These are phyloP conservation scores for Elegia similella DNA, from an alignment of 2,888 invertebrate species.

Conservation along the genomic window DNA sequence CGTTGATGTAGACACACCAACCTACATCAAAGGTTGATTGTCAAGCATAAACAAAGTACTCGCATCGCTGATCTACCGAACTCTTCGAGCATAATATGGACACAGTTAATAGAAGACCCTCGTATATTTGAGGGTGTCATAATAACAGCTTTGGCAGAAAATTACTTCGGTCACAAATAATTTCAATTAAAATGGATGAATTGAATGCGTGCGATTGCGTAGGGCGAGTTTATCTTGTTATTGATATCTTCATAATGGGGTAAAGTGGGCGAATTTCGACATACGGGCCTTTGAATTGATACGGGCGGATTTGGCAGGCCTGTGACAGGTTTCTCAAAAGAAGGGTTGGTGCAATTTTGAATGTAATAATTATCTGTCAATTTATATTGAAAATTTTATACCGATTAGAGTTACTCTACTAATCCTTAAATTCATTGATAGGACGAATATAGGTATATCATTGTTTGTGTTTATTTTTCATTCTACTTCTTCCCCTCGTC, in stretches of 20 bases:
- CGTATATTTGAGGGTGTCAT: conserved; percentile 37
- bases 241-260: conserved; percentile 77
- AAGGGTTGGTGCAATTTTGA: conserved; percentile 20
- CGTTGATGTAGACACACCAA: too few species aligned
- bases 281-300: conserved; percentile 71
- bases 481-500: too few species aligned
- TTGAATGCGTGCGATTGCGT: conserved; percentile 54
- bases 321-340: conserved; percentile 61
- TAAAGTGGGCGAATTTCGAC: conserved; percentile 68
- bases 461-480: too few species aligned
- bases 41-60: too few species aligned
- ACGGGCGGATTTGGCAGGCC: conserved; percentile 60
- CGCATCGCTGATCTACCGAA: too few species aligned
- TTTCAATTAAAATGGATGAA: conserved; percentile 65
- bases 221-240: conserved; percentile 66
- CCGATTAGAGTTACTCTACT: too few species aligned
- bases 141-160: conserved; percentile 53
- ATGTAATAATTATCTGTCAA: neutral
- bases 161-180: conserved; percentile 68
- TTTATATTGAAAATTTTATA: too few species aligned
- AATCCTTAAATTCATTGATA: too few species aligned
- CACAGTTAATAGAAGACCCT: conserved; percentile 26
- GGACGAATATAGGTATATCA: too few species aligned
- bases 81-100: neutral
- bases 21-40: too few species aligned